Conservation (phyloP, 1,140 invertebrate genomes). For the Bombus waltoni region DNA sequence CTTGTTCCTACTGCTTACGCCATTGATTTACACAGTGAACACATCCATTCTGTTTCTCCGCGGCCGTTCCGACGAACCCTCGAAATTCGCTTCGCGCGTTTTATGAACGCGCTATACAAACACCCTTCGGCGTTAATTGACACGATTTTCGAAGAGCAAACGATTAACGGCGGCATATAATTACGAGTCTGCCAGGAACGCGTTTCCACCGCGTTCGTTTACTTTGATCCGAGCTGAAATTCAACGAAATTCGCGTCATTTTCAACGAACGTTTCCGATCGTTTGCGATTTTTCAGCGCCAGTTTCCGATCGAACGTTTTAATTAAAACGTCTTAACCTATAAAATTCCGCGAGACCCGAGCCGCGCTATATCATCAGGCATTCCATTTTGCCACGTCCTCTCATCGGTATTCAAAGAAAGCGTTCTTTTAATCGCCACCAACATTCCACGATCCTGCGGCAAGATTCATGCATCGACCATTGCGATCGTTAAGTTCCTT, state of each 20-base stretch:
- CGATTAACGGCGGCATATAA: neutral
- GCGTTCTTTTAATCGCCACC: constrained; percentile 31
- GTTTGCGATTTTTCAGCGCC: too few relatives aligned
- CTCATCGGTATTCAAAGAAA: constrained; percentile 42
- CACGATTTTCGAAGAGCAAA: neutral
- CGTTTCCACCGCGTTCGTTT: neutral
- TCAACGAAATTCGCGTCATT: neutral
- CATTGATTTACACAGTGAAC: neutral
- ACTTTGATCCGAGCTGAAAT: neutral
- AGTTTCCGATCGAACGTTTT: constrained; percentile 23
- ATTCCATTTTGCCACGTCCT: constrained; percentile 7
- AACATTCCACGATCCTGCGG: neutral
- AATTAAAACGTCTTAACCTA: constrained; percentile 40
- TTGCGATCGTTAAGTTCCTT: neutral
- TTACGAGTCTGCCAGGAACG: too few relatives aligned
- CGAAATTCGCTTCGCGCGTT: neutral
- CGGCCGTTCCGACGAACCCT: too few relatives aligned
- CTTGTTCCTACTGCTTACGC: neutral
- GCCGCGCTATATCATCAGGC: neutral
- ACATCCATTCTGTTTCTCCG: too few relatives aligned
- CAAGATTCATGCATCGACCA: neutral
- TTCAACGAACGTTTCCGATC: too few relatives aligned
- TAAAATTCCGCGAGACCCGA: neutral
- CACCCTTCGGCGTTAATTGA: neutral
- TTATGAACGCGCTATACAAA: neutral